Percentiles rank a stretch among this genome's conserved stretches.
These are phyloP conservation scores for Felis chaus DNA, from an alignment of 2,113 vertebrate genomes.

Conservation along the genomic window DNA sequence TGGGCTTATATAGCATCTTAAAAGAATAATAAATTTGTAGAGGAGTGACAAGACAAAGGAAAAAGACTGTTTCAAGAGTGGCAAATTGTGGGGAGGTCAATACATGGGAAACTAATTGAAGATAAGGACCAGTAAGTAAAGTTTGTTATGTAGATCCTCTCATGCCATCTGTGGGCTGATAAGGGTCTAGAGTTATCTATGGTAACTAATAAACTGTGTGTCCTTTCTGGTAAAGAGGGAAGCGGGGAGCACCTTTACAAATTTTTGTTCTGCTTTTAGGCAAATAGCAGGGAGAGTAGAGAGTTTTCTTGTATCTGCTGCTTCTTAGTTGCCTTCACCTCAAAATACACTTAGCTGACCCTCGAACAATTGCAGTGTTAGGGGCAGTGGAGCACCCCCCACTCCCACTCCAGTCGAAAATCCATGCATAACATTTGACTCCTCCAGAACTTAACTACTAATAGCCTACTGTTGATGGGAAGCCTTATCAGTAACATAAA, in stretches of 20 bases:
- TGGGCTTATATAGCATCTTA: background rate
- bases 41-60: background rate
- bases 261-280: background rate
- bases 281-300: background rate
- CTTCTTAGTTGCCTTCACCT: background rate
- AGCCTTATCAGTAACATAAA: background rate
- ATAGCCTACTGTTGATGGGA: background rate
- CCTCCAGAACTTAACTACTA: background rate
- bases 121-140: background rate
- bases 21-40: background rate
- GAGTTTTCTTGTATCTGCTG: background rate
- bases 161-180: background rate
- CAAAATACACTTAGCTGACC: background rate
- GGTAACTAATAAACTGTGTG: too few relatives aligned
- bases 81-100: background rate
- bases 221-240: background rate
- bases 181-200: background rate
- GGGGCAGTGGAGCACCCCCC: background rate
- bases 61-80: background rate
- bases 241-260: background rate
- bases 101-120: background rate
- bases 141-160: background rate
- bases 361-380: background rate
- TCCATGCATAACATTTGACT: background rate
- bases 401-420: background rate